Base-by-base conservation (phyloP, 2,797 vertebrate genomes). In the Echeneis naucrates region DNA sequence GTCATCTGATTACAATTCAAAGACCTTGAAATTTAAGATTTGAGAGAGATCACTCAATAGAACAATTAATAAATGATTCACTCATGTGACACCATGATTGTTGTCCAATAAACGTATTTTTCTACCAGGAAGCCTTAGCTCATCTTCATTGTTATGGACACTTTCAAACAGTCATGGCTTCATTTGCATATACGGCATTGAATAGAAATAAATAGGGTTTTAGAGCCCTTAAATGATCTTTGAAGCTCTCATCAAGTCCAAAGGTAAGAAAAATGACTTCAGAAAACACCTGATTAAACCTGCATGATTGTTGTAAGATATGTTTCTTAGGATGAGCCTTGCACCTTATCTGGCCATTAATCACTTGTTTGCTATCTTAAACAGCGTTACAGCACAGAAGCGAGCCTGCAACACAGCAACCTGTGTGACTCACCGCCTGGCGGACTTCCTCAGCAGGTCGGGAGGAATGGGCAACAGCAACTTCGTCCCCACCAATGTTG, bases 61-160 rank as follows among this genome's bases (percentile, higher is more conserved):
- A 87, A 81, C 38, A 68, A 62, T 83, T 74, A 91, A 92, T 94
- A 92, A 91, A 92, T 79, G 83, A 82, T 88, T 93, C 86, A 89
- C 86, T 91, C 87, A 83, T 90, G 86, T 87, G 85, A 92, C 72
- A 81, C 84, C 90, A 90, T 90, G 87, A 94, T 92, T 95, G 84
- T 94, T 92, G 82, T 94, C 94, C 92, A 97, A 97, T 97, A 96
- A 97, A 97, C 90, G 79, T 96, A 95, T 96, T 97, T 97, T 97
- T 96, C 93, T 96, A 95, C 94, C 94, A 93, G 94, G 89, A 94
- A 87, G 92, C 78, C 81, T 88, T 85, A 91, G 85, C 64, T 79
- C 82, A 82, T 75, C 78, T 89, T 92, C 76, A 82, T 89, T 89
- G 33, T 79, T 72, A 89, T 21, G 60, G 37, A n/a, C 21, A 8